A percentile compares a stretch with the other conserved stretches of the same genome.
phyloP scores from a whole-genome alignment of 30 jellyfish, hydroid and myxozoan genomes.

The Hydra vulgaris region DNA sequence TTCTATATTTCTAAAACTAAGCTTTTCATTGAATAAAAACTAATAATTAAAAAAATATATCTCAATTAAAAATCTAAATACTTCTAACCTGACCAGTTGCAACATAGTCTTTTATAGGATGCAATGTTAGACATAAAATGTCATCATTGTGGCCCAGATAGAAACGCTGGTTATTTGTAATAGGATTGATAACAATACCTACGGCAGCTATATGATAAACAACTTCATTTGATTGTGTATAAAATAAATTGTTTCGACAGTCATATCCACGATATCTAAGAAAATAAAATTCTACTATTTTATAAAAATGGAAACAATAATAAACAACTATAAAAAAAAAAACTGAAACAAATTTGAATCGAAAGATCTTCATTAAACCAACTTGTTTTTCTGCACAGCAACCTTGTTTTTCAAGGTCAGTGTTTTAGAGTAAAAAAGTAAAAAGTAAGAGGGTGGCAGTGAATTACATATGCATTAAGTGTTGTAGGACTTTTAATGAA shows the following conservation, averaged over 20 bases:
- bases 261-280: constrained; percentile 90
- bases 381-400: too few species aligned
- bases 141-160: constrained; percentile 93
- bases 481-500: too few species aligned
- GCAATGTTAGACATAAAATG: constrained; percentile 74
- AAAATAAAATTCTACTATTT: background rate
- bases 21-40: too few species aligned
- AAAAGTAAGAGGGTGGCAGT: too few species aligned
- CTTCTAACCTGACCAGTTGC: constrained; percentile 91
- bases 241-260: constrained; percentile 82
- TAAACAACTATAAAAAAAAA: background rate
- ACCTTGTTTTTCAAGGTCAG: background rate
- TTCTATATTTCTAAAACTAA: too few species aligned
- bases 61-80: background rate
- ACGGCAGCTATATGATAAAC: constrained; percentile 93
- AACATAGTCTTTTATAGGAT: constrained; percentile 73
- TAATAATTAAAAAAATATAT: too few species aligned
- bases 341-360: background rate
- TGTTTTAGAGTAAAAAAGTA: too few species aligned
- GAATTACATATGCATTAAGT: too few species aligned
- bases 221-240: constrained; percentile 84
- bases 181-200: constrained; percentile 63
- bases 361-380: background rate
- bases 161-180: constrained; percentile 67
- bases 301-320: background rate